Evolutionary conservation across 1,140 invertebrate genomes (phyloP).

Genomic region (Parasteatoda tepidariorum): DNA sequence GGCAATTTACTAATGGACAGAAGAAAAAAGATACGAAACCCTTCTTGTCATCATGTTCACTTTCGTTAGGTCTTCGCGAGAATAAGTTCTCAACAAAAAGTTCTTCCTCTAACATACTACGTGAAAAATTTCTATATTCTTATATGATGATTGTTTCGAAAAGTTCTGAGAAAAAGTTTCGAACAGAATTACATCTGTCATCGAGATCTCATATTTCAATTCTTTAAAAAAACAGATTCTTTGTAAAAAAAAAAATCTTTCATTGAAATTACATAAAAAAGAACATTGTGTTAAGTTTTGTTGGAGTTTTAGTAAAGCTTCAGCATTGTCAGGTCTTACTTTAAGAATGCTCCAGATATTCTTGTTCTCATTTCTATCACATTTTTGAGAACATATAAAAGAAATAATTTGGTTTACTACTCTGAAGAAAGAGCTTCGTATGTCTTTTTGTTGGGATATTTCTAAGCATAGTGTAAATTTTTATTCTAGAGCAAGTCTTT

Average conservation of each 20-base stretch:
- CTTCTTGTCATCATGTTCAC: constrained; percentile 27
- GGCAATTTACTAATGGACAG: constrained; percentile 52
- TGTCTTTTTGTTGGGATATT: no score
- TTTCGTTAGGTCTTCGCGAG: constrained; percentile 3
- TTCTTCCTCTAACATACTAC: constrained; percentile 16
- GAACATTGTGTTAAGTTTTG: no score
- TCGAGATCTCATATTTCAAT: not conserved
- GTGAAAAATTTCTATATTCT: constrained; percentile 15
- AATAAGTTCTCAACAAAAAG: constrained; percentile 15
- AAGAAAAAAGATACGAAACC: constrained; percentile 12
- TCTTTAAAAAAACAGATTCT: not conserved
- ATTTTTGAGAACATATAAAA: no score
- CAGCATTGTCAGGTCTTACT: no score
- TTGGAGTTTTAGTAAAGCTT: no score
- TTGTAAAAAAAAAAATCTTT: not conserved
- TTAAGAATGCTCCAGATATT: no score
- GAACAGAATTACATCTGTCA: not conserved
- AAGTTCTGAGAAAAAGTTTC: not conserved
- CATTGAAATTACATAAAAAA: no score
- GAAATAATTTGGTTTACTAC: no score
- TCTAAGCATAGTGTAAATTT: no score
- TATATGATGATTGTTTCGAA: constrained; percentile 12
- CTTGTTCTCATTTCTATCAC: no score
- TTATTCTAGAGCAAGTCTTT: no score
- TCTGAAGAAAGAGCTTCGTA: no score